Conservation (phyloP, 2,888 invertebrate genomes). For the Diabrotica balteata region DNA sequence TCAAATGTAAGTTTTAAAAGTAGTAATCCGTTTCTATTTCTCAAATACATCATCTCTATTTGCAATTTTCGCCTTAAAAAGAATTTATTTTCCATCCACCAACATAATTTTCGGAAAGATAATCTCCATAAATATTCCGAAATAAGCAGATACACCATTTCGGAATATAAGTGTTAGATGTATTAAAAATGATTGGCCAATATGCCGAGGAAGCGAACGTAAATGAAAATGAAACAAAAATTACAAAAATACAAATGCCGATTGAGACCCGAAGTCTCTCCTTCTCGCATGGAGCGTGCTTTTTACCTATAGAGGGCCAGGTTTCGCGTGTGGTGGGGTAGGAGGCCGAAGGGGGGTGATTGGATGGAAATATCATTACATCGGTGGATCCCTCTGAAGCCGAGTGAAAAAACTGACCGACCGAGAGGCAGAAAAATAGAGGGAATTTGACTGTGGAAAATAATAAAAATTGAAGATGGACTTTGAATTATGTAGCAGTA, state of each 20-base stretch:
- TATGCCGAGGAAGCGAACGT: slow-evolving; percentile 44
- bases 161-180: slow-evolving; percentile 11
- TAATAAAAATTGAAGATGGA: slow-evolving; percentile 63
- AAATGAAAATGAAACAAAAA: slow-evolving; percentile 44
- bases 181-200: slow-evolving; percentile 46
- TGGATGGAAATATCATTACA: slow-evolving; percentile 63
- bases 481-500: slow-evolving; percentile 63
- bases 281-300: slow-evolving; percentile 39
- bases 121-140: too few species aligned
- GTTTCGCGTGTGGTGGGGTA: slow-evolving; percentile 35
- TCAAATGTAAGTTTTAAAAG: too few species aligned
- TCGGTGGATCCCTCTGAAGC: slow-evolving; percentile 58
- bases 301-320: slow-evolving; percentile 28
- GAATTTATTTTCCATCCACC: too few species aligned
- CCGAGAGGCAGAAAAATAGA: slow-evolving; percentile 62
- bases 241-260: slow-evolving; percentile 50
- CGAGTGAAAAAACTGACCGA: slow-evolving; percentile 57
- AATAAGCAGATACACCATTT: too few species aligned
- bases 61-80: too few species aligned
- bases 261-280: slow-evolving; percentile 46
- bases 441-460: slow-evolving; percentile 63
- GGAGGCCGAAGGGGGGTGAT: slow-evolving; percentile 55
- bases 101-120: too few species aligned
- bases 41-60: too few species aligned
- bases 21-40: too few species aligned